Evolutionary conservation across 2,797 vertebrate species (phyloP).

Genomic region (Petrocephalus sullivani): DNA sequence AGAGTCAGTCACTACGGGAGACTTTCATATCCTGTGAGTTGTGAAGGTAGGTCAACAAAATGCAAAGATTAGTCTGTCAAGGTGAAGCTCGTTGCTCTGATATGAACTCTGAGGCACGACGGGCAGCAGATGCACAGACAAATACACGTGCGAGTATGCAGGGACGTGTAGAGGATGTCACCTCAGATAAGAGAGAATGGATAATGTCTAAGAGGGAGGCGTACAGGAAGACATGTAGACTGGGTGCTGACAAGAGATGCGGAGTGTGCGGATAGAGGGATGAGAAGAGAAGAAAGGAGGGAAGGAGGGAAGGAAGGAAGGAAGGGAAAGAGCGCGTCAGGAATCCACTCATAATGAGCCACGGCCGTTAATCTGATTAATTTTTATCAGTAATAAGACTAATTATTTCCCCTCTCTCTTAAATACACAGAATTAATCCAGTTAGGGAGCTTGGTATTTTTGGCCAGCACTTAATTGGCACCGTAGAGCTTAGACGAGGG

Average conservation of each 20-base stretch:
- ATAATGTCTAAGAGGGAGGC: background rate
- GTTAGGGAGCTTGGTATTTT: slow-evolving; percentile 53
- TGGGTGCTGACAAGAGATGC: background rate
- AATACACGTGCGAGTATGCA: background rate
- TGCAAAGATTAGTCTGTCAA: background rate
- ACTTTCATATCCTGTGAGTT: background rate
- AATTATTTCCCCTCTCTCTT: slow-evolving; percentile 64
- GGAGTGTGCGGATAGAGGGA: no score
- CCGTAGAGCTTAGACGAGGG: slow-evolving; percentile 26
- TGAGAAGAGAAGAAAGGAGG: background rate
- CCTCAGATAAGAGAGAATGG: background rate
- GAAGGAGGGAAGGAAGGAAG: background rate
- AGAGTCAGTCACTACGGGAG: background rate
- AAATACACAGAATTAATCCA: slow-evolving; percentile 59
- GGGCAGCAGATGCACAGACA: background rate
- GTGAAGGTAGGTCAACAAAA: background rate
- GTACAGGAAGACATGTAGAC: background rate
- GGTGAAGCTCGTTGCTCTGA: background rate
- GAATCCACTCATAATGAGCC: slow-evolving; percentile 53
- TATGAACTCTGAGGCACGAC: background rate
- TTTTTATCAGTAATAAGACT: slow-evolving; percentile 62
- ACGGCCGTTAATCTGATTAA: slow-evolving; percentile 51
- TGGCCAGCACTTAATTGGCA: slow-evolving; percentile 43
- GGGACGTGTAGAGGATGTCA: background rate
- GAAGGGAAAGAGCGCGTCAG: slow-evolving; percentile 19